Evolutionary conservation across 1,140 invertebrate species (phyloP).

Genomic region (Platyscapa corneri): DNA sequence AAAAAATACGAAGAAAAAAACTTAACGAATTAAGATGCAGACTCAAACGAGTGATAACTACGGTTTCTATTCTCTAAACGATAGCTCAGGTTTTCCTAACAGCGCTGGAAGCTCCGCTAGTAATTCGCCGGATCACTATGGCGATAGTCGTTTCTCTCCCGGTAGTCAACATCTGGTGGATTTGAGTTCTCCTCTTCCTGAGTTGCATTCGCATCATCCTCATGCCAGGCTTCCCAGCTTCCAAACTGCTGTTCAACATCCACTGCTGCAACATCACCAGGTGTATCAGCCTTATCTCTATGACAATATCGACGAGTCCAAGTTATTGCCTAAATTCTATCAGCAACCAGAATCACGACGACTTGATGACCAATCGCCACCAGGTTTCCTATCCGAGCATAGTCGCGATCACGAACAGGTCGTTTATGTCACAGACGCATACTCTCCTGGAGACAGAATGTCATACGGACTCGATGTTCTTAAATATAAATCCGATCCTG

Average conservation of each 20-base stretch:
- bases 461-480: conserved; percentile 32
- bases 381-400: conserved; percentile 57
- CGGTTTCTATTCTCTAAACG: conserved; percentile 26
- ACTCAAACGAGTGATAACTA: conserved; percentile 1
- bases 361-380: conserved; percentile 44
- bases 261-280: conserved; percentile 41
- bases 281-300: conserved; percentile 53
- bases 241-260: conserved; percentile 50
- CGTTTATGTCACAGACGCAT: conserved; percentile 28
- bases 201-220: not conserved
- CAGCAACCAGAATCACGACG: conserved; percentile 40
- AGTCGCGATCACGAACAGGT: conserved; percentile 55
- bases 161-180: conserved; percentile 65
- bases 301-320: conserved; percentile 51
- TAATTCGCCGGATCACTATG: conserved; percentile 64
- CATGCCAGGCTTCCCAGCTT: conserved; percentile 47
- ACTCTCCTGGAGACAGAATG: conserved; percentile 54
- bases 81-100: conserved; percentile 59
- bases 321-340: conserved; percentile 16
- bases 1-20: not conserved
- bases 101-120: conserved; percentile 65
- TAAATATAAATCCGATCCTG: conserved; percentile 27
- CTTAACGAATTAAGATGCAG: conserved; percentile 12
- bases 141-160: conserved; percentile 55
- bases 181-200: conserved; percentile 58